Evolutionary conservation across 2,113 vertebrate species (phyloP).

Genomic region (Pomatostomus ruficeps): DNA sequence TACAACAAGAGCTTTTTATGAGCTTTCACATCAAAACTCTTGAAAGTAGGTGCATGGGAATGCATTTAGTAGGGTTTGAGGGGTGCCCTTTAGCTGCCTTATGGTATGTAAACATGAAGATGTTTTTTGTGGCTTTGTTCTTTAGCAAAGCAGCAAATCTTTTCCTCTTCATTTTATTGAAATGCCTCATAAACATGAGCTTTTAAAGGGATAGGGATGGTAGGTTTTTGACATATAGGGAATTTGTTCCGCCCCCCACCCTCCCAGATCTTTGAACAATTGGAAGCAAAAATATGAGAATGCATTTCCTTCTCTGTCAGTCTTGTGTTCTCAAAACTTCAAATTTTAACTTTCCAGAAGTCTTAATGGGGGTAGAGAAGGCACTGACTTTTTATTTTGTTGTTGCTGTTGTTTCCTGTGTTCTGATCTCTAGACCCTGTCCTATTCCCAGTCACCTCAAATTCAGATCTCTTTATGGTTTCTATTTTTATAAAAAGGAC

Average conservation of each 20-base stretch:
- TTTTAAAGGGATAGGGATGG: neutral
- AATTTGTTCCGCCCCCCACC: fast-evolving
- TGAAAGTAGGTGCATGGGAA: neutral
- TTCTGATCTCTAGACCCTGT: neutral
- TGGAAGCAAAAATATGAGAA: neutral
- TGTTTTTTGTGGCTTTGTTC: neutral
- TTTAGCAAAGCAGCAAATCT: neutral
- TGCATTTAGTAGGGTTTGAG: neutral
- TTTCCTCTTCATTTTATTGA: neutral
- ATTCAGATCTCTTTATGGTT: neutral
- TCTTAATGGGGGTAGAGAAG: neutral
- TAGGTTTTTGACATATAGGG: neutral
- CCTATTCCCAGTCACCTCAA: neutral
- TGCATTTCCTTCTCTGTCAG: neutral
- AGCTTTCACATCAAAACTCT: neutral
- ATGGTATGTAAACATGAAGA: neutral
- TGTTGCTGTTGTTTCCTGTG: neutral
- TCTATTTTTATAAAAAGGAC: neutral
- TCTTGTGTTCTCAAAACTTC: neutral
- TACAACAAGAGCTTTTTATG: neutral
- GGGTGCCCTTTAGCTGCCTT: neutral
- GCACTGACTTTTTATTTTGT: neutral
- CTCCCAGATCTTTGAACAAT: neutral
- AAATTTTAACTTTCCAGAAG: neutral
- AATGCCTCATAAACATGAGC: neutral